Conservation (phyloP, 1,140 invertebrate genomes). For the Atta colombica region DNA sequence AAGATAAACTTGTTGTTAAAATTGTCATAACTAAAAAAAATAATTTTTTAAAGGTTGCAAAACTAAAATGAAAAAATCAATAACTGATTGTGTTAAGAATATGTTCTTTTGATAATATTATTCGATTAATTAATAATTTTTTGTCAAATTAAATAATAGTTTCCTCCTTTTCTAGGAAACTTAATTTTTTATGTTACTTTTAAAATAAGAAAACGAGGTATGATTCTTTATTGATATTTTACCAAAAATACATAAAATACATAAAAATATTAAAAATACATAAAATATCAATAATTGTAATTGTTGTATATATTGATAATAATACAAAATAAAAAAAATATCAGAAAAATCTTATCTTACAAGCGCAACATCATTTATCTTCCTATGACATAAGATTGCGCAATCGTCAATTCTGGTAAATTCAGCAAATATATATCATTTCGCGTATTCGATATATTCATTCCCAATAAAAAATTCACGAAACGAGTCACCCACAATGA, state of each 20-base stretch:
- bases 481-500: constrained; percentile 32
- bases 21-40: too few relatives aligned
- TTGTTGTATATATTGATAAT: not conserved
- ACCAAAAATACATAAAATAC: not conserved
- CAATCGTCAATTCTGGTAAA: constrained; percentile 15
- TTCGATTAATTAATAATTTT: too few relatives aligned
- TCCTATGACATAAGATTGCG: not conserved
- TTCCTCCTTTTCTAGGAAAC: too few relatives aligned
- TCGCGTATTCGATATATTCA: not conserved
- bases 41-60: too few relatives aligned
- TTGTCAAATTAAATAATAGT: too few relatives aligned
- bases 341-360: not conserved
- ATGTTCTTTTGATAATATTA: too few relatives aligned
- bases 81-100: too few relatives aligned
- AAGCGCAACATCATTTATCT: constrained; percentile 29
- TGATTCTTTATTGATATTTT: too few relatives aligned
- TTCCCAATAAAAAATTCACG: constrained; percentile 26
- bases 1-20: too few relatives aligned
- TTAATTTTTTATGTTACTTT: too few relatives aligned
- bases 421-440: constrained; percentile 17
- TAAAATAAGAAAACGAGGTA: too few relatives aligned
- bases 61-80: too few relatives aligned
- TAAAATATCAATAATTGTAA: constrained; percentile 11
- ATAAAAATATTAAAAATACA: not conserved
- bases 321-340: not conserved